Base-by-base conservation (phyloP, 2,113 vertebrate species). In the Platycercus adscitus region DNA sequence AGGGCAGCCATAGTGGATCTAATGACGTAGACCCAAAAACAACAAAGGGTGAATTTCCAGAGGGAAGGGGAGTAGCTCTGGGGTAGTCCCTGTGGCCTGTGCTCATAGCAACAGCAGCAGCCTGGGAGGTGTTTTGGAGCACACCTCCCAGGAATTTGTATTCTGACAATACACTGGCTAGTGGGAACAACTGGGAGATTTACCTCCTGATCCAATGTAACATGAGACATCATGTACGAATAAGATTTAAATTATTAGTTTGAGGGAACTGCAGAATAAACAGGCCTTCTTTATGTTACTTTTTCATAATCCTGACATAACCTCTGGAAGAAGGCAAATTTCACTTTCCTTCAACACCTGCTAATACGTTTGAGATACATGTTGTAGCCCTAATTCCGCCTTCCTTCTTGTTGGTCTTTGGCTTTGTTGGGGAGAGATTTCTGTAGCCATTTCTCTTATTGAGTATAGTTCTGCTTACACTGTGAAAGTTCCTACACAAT, bases 191-290 rank as follows among this genome's bases (percentile, higher is more conserved):
- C 6, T 28, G 56, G 60, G 69, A 86, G 72, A 78, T 89, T 89
- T 92, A 91, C 69, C 18, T 83, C 69, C 50, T 84, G 50, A 75
- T 78, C 50, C 3, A 5, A 81, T 71, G 95, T 81, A 97, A 93
- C 56, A 44, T 47, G 73, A 95, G 81, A 78, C 55, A 47, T 79
- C 77, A 43, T 76, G 86, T 91, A 91, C 81, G 39, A 93, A 65
- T 81, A 78, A 92, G 92, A 97, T 91, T 92, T 75, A 95, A 86
- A 81, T 89, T 17, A 88, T 89, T 88, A 68, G 92, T 90, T 88
- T 89, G 76, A 95, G 60, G 76, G 47, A 92, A 91, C 64, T 9
- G 9, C 55, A 64, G 81, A 81, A 93, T 61, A 88, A 93, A 94
- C 82, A 94, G 69, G 43, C 39, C 19, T 83, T 84, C 80, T 81